These are phyloP conservation scores for Calameuta filiformis DNA, from an alignment of 2,888 invertebrate species.

Conservation along the genomic window DNA sequence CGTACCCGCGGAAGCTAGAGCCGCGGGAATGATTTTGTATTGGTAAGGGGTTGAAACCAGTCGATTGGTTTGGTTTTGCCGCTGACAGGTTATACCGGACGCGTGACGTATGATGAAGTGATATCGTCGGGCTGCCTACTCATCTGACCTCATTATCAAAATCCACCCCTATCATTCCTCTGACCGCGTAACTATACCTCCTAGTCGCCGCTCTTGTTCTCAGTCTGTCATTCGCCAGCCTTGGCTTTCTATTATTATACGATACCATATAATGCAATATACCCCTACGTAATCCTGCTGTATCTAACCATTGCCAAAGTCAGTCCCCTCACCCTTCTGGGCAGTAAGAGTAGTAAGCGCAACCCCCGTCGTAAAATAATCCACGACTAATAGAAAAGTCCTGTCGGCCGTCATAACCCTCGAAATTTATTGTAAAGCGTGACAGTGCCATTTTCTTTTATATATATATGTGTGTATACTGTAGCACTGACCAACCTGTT, in stretches of 20 bases:
- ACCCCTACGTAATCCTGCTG: background rate
- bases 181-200: background rate
- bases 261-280: background rate
- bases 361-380: background rate
- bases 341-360: background rate
- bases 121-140: slow-evolving; percentile 47
- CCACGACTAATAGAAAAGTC: slow-evolving; percentile 61
- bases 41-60: background rate
- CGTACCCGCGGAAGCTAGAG: background rate
- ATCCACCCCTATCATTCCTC: slow-evolving; percentile 10
- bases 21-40: slow-evolving; percentile 19
- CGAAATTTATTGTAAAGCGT: slow-evolving; percentile 55
- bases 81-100: slow-evolving; percentile 51
- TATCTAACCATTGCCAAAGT: background rate
- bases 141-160: slow-evolving; percentile 50
- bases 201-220: background rate
- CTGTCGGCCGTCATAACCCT: slow-evolving; percentile 52
- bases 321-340: background rate
- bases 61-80: slow-evolving; percentile 39
- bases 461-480: background rate
- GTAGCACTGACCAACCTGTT: too few species aligned
- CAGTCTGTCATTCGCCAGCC: background rate
- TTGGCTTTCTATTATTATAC: background rate
- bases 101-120: slow-evolving; percentile 53
- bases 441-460: slow-evolving; percentile 22